Percentiles rank a stretch among this genome's conserved stretches.
phyloP scores from a whole-genome alignment of 2,113 vertebrate genomes.

The Takifugu bimaculatus region DNA sequence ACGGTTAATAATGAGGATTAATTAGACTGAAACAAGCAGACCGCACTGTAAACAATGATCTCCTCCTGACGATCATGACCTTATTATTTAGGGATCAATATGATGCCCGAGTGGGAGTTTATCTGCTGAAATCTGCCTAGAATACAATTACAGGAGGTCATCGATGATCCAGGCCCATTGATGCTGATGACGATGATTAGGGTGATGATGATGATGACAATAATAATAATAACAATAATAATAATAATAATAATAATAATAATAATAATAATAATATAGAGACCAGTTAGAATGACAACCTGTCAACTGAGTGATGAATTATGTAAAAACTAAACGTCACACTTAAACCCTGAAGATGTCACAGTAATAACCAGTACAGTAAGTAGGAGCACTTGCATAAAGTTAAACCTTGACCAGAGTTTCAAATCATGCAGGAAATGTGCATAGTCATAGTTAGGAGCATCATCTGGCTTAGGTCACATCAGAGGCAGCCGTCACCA shows the following conservation, averaged over 20 bases:
- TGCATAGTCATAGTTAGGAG: slow-evolving; percentile 49
- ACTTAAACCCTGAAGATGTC: slow-evolving; percentile 50
- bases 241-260: neutral
- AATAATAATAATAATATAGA: too few species aligned
- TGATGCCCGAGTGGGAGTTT: neutral
- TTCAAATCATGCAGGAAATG: slow-evolving; percentile 43
- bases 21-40: slow-evolving; percentile 1
- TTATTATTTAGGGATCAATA: neutral
- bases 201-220: too few species aligned
- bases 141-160: neutral
- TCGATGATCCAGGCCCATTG: neutral
- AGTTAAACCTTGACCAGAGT: slow-evolving; percentile 32
- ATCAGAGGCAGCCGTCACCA: slow-evolving; percentile 49
- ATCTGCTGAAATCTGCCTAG: neutral
- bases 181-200: neutral
- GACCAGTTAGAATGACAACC: neutral
- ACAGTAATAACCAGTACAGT: slow-evolving; percentile 60
- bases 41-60: slow-evolving; percentile 10
- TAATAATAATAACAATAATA: too few species aligned
- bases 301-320: slow-evolving; percentile 16
- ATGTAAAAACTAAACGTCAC: slow-evolving; percentile 23
- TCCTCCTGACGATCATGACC: neutral
- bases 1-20: slow-evolving; percentile 14
- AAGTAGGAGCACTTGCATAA: slow-evolving; percentile 49
- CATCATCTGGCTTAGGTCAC: slow-evolving; percentile 50